Percentiles rank a stretch among this genome's conserved stretches.
These are phyloP conservation scores for Auanema freiburgensis DNA, from an alignment of 2,888 invertebrate species.

Conservation along the genomic window DNA sequence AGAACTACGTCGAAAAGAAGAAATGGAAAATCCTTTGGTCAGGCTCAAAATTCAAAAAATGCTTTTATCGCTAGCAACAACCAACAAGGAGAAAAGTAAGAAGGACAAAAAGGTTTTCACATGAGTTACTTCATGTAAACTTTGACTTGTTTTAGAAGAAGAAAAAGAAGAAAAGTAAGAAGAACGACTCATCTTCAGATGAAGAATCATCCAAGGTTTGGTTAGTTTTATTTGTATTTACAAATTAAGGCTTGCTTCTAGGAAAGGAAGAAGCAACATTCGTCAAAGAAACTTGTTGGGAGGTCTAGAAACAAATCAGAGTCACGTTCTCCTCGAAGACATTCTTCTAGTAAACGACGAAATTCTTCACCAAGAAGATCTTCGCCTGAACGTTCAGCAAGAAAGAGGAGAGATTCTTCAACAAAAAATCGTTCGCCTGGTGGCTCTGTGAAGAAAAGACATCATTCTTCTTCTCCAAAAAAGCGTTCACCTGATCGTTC, in stretches of 20 bases:
- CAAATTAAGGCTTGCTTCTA: too few relatives aligned
- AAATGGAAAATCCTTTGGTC: constrained; percentile 56
- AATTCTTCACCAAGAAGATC: background rate
- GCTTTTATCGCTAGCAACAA: constrained; percentile 40
- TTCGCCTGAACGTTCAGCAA: background rate
- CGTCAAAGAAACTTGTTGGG: too few relatives aligned
- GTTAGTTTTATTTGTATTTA: too few relatives aligned
- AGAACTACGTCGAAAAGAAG: constrained; percentile 45
- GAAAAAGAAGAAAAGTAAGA: constrained; percentile 17
- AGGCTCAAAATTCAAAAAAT: constrained; percentile 50
- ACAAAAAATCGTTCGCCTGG: background rate
- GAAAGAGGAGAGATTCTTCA: background rate
- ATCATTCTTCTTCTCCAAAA: background rate
- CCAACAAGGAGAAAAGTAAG: constrained; percentile 24
- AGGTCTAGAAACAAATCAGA: too few relatives aligned
- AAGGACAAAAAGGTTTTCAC: constrained; percentile 31
- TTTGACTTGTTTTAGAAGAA: constrained; percentile 21
- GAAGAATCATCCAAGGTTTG: constrained; percentile 7
- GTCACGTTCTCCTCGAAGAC: too few relatives aligned
- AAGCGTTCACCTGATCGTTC: too few relatives aligned
- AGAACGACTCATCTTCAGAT: constrained; percentile 12
- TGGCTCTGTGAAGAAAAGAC: background rate
- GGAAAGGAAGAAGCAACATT: too few relatives aligned
- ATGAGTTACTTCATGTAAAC: too few relatives aligned
- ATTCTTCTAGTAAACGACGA: too few relatives aligned